phyloP scores from a whole-genome alignment of 2,888 invertebrate species.

The Sipha maydis region DNA sequence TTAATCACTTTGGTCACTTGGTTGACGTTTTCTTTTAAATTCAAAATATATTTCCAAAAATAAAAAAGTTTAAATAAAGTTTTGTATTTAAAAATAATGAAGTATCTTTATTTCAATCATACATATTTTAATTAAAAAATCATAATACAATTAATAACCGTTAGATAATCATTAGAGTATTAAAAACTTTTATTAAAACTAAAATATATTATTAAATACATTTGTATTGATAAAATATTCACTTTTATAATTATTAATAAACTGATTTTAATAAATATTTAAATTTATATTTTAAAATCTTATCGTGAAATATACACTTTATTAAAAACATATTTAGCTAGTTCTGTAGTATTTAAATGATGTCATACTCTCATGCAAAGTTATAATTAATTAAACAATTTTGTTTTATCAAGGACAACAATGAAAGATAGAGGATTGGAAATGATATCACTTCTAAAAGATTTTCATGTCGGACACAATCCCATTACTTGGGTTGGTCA shows the following conservation, averaged over 20 bases:
- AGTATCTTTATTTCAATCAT: not conserved
- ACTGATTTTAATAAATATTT: not conserved
- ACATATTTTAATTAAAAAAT: not conserved
- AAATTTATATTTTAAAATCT: not conserved
- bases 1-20: not conserved
- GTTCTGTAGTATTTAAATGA: not conserved
- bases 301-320: no score
- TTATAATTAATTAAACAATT: not conserved
- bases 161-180: not conserved
- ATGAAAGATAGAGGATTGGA: slow-evolving; percentile 77
- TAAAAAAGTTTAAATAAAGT: no score
- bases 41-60: no score
- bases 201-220: not conserved
- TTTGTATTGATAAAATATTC: not conserved
- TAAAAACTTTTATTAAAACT: not conserved
- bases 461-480: slow-evolving; percentile 76
- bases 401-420: slow-evolving; percentile 70
- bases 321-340: no score
- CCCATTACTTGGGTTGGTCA: slow-evolving; percentile 88
- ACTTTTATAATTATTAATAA: not conserved
- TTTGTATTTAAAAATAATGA: not conserved
- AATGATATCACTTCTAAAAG: slow-evolving; percentile 75
- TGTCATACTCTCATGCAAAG: not conserved
- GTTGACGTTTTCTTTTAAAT: no score
- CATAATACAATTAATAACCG: not conserved